Conservation (phyloP, 2,797 vertebrate species). For the Sciurus carolinensis region DNA sequence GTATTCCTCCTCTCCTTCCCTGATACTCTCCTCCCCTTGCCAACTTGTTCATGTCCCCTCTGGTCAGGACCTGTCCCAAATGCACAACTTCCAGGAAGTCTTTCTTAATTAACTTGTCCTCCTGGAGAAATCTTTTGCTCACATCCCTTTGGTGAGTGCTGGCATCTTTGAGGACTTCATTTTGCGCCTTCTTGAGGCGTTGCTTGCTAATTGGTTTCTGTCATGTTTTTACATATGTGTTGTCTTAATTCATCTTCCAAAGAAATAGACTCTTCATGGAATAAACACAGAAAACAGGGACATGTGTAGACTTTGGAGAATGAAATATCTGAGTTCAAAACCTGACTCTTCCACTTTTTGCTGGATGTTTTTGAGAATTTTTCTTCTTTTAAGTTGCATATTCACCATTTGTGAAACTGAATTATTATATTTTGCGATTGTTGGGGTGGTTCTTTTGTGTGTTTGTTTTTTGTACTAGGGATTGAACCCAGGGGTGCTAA, state of each 20-base stretch:
- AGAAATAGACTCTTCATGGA: slow-evolving; percentile 25
- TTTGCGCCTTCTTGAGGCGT: slow-evolving; percentile 51
- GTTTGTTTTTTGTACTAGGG: too few species aligned
- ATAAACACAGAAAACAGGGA: slow-evolving; percentile 25
- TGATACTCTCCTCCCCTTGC: background rate
- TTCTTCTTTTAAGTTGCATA: background rate
- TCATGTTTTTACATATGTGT: slow-evolving; percentile 51
- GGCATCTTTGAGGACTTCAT: slow-evolving; percentile 65
- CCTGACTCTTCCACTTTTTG: slow-evolving; percentile 5
- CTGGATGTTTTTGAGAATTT: slow-evolving; percentile 38
- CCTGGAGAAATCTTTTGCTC: slow-evolving; percentile 27
- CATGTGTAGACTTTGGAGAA: background rate
- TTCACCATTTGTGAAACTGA: too few species aligned
- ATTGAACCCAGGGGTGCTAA: too few species aligned
- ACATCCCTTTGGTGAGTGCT: background rate
- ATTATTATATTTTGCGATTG: too few species aligned
- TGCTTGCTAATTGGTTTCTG: slow-evolving; percentile 74
- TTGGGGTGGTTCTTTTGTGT: too few species aligned
- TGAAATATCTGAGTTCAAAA: slow-evolving; percentile 59
- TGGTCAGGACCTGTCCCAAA: background rate
- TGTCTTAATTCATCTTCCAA: slow-evolving; percentile 70
- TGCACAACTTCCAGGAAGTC: slow-evolving; percentile 34
- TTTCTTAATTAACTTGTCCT: slow-evolving; percentile 61
- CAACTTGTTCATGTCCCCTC: background rate
- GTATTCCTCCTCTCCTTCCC: background rate